Base-by-base conservation (phyloP, 1,140 invertebrate genomes). In the Adoxophyes honmai region DNA sequence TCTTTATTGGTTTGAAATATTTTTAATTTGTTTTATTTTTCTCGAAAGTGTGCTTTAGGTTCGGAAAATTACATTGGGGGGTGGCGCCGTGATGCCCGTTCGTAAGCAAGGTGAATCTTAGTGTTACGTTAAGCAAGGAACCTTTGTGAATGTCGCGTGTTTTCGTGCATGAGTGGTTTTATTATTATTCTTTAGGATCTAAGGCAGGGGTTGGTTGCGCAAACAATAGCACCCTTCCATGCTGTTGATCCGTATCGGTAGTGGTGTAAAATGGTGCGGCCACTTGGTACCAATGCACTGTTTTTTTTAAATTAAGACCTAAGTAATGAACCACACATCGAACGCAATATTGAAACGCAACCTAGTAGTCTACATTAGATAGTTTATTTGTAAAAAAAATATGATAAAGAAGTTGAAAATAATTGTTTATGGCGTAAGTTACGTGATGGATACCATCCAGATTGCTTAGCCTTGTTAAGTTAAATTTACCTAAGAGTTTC, bases 61-160 rank as follows among this genome's bases (percentile, higher is more conserved):
- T 79, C 75, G 75, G 75, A 74, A 75, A 79, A 82, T 78, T 80
- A 80, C 75, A 75, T 79, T 76, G 81, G 78, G 82, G 85, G 86
- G 86, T 84, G 83, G 80, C 75, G 76, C 76, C 87, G 86, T 88
- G 86, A 90, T 90, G 89, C 89, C 89, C 84, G 89, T 90, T 81
- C 89, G 89, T 69, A 90, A 90, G 86, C 89, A 90, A 90, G 89
- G 89, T 90, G 72, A 82, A 67, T 76, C 21, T 69, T 66, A 59
- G 34, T 51, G 16, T 36, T 28, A 28, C 21, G 16, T 42, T 56
- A 34, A 36, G n/a, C 34, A 1, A 44, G 11, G 9, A 10, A 11
- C 11, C 7, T 14, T 42, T 42, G 38, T 42, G 38, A 10, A 42
- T 15, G 38, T 42, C 7, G 2, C n/a, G 13, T 35, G 18, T 34